phyloP scores from a whole-genome alignment of 2,113 vertebrate species.

The Leiothrix lutea region DNA sequence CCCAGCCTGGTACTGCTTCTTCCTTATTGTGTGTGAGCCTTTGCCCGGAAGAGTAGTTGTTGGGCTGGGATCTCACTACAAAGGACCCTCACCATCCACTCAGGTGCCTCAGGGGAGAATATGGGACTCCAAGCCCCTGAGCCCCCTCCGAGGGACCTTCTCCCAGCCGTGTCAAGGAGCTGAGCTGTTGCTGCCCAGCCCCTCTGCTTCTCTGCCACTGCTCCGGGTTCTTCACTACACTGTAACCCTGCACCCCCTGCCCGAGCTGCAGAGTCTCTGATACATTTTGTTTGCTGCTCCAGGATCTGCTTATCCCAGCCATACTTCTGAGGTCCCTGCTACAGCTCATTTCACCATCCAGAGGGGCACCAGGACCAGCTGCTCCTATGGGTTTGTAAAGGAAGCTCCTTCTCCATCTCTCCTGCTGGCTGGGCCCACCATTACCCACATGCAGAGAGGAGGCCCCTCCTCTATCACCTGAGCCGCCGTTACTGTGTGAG shows the following conservation, averaged over 20 bases:
- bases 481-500: too few relatives aligned
- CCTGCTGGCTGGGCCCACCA: not conserved
- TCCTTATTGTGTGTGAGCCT: not conserved
- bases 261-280: not conserved
- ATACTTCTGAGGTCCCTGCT: not conserved
- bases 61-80: not conserved
- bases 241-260: not conserved
- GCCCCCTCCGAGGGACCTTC: not conserved
- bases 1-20: not conserved
- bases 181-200: not conserved
- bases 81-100: not conserved
- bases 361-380: fast-evolving
- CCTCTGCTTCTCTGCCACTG: not conserved
- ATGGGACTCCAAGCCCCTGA: fast-evolving
- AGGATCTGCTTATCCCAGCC: too few relatives aligned
- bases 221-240: not conserved
- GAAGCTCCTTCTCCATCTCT: not conserved
- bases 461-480: too few relatives aligned
- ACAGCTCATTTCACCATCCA: not conserved
- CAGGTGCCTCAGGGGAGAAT: not conserved
- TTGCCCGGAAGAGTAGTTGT: fast-evolving
- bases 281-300: not conserved
- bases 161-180: fast-evolving
- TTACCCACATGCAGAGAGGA: too few relatives aligned
- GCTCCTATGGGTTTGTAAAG: not conserved